phyloP scores from a whole-genome alignment of 2,797 vertebrate species.

The Protosalanx chinensis region DNA sequence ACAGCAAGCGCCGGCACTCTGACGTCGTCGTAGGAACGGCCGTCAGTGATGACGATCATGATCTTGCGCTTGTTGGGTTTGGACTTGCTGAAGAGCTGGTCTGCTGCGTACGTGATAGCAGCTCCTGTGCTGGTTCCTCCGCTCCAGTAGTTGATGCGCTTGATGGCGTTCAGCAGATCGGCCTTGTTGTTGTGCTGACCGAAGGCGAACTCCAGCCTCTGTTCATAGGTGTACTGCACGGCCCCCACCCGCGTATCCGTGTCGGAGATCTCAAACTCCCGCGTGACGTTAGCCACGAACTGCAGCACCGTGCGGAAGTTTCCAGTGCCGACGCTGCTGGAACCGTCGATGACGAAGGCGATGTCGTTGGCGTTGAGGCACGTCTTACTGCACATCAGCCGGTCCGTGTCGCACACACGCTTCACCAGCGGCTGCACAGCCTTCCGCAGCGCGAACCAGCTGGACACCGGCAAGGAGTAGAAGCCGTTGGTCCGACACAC shows the following conservation, averaged over 20 bases:
- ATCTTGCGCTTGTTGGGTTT: constrained; percentile 97
- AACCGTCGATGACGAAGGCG: constrained; percentile 93
- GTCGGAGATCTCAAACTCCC: constrained; percentile 95
- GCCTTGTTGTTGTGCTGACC: constrained; percentile 84
- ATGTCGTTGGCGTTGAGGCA: constrained; percentile 96
- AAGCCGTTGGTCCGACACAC: constrained; percentile 92
- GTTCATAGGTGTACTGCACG: constrained; percentile 97
- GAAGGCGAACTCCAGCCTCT: constrained; percentile 92
- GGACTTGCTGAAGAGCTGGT: constrained; percentile 94
- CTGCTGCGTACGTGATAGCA: constrained; percentile 87
- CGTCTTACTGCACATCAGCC: constrained; percentile 93
- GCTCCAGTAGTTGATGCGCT: constrained; percentile 93
- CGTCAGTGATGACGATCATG: constrained; percentile 96
- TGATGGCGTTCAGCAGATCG: constrained; percentile 87
- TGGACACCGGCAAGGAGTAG: constrained; percentile 84
- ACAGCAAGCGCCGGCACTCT: constrained; percentile 81
- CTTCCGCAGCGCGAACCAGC: constrained; percentile 91
- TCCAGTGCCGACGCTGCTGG: constrained; percentile 91
- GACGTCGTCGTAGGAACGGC: constrained; percentile 93
- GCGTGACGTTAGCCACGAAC: constrained; percentile 93
- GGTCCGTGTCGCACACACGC: constrained; percentile 84
- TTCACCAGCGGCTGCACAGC: constrained; percentile 86
- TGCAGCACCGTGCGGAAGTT: constrained; percentile 96
- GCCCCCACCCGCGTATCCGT: constrained; percentile 91
- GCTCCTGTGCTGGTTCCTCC: constrained; percentile 96